Percentiles rank a stretch among this genome's conserved stretches.
These are phyloP conservation scores for Pteria penguin DNA, from an alignment of 2,888 invertebrate genomes.

Conservation along the genomic window DNA sequence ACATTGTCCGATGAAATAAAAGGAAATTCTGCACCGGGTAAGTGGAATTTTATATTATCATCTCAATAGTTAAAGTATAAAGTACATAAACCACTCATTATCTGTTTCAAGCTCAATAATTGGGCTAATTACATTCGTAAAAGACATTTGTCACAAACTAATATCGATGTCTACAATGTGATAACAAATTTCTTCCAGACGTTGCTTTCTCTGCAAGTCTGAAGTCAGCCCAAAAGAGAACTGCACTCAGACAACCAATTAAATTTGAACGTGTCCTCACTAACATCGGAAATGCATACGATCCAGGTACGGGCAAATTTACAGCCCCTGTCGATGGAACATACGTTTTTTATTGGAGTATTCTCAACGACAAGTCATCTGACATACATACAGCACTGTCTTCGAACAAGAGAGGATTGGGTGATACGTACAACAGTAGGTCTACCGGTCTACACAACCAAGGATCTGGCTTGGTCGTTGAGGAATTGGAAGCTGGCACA, in stretches of 20 bases:
- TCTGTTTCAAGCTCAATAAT: too few relatives aligned
- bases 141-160: too few relatives aligned
- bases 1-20: too few relatives aligned
- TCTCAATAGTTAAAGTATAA: too few relatives aligned
- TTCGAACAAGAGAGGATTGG: neutral
- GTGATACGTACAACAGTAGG: neutral
- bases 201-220: neutral
- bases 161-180: too few relatives aligned
- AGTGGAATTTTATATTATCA: too few relatives aligned
- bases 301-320: neutral
- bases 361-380: neutral
- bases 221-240: neutral
- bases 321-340: neutral
- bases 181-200: too few relatives aligned
- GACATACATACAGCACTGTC: neutral
- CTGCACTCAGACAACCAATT: neutral
- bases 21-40: too few relatives aligned
- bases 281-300: neutral
- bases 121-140: too few relatives aligned
- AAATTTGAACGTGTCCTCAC: neutral
- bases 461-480: neutral
- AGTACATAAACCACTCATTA: too few relatives aligned
- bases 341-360: neutral
- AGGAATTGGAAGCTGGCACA: neutral
- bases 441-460: neutral